Evolutionary conservation across 2,113 vertebrate genomes (phyloP).

Genomic region (Tetrao urogallus): DNA sequence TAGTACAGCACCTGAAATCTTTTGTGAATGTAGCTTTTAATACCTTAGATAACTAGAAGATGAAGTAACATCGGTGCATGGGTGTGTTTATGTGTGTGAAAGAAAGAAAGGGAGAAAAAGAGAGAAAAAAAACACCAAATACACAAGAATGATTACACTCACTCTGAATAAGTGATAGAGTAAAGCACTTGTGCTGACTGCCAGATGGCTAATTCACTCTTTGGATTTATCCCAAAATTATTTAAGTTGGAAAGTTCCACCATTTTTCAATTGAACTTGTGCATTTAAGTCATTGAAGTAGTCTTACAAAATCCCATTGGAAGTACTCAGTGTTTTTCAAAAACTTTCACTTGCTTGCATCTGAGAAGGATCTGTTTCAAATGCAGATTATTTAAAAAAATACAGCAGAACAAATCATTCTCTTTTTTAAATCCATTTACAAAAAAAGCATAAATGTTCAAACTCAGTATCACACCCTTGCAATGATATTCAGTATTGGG

Average conservation of each 20-base stretch:
- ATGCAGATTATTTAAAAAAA: neutral
- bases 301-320: neutral
- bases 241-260: neutral
- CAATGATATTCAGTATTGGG: neutral
- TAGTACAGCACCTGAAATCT: neutral
- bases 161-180: neutral
- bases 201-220: neutral
- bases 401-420: neutral
- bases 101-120: neutral
- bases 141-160: neutral
- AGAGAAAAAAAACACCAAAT: neutral
- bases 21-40: neutral
- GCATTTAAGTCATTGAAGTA: neutral
- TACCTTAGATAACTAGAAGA: neutral
- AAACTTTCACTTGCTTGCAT: neutral
- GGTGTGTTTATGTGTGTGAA: accelerated
- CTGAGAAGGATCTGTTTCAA: neutral
- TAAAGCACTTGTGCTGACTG: neutral
- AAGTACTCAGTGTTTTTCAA: neutral
- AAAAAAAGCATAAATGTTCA: neutral
- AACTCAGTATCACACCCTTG: neutral
- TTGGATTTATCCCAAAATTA: neutral
- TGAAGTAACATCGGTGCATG: neutral
- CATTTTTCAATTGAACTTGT: neutral
- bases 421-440: neutral